phyloP scores from a whole-genome alignment of 2,888 invertebrate species.

The Tridacna gigas region DNA sequence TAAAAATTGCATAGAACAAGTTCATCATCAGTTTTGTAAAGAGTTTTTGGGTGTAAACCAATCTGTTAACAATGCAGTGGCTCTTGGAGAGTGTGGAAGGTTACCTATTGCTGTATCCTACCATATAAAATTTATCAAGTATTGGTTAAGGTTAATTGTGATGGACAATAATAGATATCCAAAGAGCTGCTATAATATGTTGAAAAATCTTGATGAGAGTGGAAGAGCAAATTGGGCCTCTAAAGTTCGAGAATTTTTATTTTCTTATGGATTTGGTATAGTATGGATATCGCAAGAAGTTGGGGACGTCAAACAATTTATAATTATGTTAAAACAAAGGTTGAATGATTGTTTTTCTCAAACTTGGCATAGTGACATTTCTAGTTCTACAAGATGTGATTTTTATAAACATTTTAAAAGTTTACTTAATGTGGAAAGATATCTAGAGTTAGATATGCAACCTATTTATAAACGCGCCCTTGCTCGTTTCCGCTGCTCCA shows the following conservation, averaged over 20 bases:
- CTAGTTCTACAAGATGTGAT: too few relatives aligned
- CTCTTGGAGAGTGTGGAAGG: constrained; percentile 19
- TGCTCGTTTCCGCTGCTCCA: too few relatives aligned
- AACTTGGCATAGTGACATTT: too few relatives aligned
- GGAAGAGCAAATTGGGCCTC: constrained; percentile 29
- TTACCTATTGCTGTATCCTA: constrained; percentile 20
- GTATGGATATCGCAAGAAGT: constrained; percentile 35
- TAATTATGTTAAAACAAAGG: constrained; percentile 21
- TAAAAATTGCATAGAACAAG: background rate
- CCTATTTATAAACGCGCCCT: too few relatives aligned
- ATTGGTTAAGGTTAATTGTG: constrained; percentile 26
- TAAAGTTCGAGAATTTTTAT: constrained; percentile 24
- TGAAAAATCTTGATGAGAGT: constrained; percentile 19
- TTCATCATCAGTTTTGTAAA: constrained; percentile 5
- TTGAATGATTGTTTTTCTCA: constrained; percentile 36
- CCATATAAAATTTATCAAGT: constrained; percentile 19
- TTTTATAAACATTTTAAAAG: too few relatives aligned
- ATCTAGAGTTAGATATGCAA: too few relatives aligned
- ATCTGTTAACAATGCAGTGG: background rate
- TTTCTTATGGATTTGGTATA: constrained; percentile 37
- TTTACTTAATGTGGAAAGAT: too few relatives aligned
- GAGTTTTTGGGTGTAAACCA: background rate
- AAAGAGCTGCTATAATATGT: constrained; percentile 29
- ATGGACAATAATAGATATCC: constrained; percentile 35
- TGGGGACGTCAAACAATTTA: constrained; percentile 21